These are phyloP conservation scores for Netelia fuscicornis DNA, from an alignment of 2,888 invertebrate species.

Conservation along the genomic window DNA sequence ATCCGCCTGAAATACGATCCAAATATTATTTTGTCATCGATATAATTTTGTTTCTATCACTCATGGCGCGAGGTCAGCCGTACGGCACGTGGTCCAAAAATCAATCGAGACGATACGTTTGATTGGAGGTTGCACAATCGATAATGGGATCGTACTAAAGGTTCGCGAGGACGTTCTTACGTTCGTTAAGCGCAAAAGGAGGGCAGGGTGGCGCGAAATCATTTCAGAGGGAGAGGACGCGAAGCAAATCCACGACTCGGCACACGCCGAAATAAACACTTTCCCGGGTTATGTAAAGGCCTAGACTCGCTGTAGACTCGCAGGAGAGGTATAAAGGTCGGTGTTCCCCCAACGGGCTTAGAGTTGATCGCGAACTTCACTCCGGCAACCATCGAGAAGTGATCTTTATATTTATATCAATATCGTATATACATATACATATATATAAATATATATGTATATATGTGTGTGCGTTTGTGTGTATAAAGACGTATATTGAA, in stretches of 20 bases:
- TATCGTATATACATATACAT: slow-evolving; percentile 11
- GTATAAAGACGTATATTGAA: slow-evolving; percentile 10
- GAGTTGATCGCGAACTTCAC: slow-evolving; percentile 84
- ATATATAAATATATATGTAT: slow-evolving; percentile 22
- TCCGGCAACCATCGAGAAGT: slow-evolving; percentile 79
- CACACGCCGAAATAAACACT: slow-evolving; percentile 81
- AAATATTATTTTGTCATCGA: too few species aligned
- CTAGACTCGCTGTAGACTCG: slow-evolving; percentile 76
- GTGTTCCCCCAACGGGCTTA: slow-evolving; percentile 81
- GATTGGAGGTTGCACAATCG: background rate
- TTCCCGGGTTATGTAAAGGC: slow-evolving; percentile 84
- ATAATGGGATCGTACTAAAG: slow-evolving; percentile 12
- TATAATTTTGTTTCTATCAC: too few species aligned
- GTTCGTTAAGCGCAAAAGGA: slow-evolving; percentile 8
- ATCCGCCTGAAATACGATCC: too few species aligned
- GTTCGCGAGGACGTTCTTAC: background rate
- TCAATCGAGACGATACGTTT: too few species aligned
- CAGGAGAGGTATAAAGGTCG: slow-evolving; percentile 83
- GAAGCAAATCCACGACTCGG: background rate
- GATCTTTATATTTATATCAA: slow-evolving; percentile 71
- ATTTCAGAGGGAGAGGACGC: slow-evolving; percentile 65
- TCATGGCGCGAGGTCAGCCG: too few species aligned
- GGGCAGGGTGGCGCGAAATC: slow-evolving; percentile 56
- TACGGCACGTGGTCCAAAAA: too few species aligned
- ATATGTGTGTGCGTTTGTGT: background rate